These are phyloP conservation scores for Poecile montanus DNA, from an alignment of 2,797 vertebrate genomes.

Conservation along the genomic window DNA sequence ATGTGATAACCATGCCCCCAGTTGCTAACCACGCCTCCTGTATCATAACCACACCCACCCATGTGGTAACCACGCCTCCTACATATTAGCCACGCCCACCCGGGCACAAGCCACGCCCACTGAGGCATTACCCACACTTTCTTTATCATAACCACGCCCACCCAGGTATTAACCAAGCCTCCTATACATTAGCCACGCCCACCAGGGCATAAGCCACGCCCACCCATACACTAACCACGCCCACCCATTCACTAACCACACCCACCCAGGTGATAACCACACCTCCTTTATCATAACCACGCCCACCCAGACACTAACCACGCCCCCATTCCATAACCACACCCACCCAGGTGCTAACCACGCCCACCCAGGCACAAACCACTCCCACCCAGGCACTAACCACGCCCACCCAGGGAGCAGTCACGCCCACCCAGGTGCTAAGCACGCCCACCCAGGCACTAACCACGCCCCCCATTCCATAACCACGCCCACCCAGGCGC, in stretches of 20 bases:
- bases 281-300: too few relatives aligned
- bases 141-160: constrained; percentile 3
- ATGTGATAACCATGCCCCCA: too few relatives aligned
- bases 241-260: too few relatives aligned
- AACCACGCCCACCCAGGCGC: neutral
- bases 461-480: neutral
- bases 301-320: neutral
- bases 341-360: accelerated
- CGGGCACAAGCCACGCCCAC: neutral
- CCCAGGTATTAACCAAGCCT: neutral
- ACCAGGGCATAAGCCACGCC: neutral
- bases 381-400: too few relatives aligned
- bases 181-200: too few relatives aligned
- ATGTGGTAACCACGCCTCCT: neutral
- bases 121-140: too few relatives aligned
- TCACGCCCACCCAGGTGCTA: too few relatives aligned
- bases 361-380: too few relatives aligned
- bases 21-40: too few relatives aligned
- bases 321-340: neutral
- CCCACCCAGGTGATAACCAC: too few relatives aligned
- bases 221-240: accelerated
- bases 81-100: neutral
- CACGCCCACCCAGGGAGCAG: neutral
- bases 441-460: too few relatives aligned
- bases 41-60: too few relatives aligned